phyloP scores from a whole-genome alignment of 2,888 invertebrate genomes.

The Idaea biselata region DNA sequence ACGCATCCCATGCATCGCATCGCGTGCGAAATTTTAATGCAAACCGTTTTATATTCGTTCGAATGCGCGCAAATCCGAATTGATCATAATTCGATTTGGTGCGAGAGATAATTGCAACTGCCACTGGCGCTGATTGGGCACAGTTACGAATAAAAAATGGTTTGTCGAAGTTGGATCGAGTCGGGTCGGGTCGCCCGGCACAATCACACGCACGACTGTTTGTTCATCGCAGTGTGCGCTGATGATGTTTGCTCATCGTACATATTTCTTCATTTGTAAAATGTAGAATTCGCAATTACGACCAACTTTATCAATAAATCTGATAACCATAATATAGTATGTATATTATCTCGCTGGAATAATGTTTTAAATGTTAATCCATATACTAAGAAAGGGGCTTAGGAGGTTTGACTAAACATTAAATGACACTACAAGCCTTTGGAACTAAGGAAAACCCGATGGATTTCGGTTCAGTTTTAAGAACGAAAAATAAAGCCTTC shows the following conservation, averaged over 20 bases:
- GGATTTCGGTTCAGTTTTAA: too few relatives aligned
- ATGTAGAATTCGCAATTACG: constrained; percentile 24
- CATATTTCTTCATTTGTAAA: constrained; percentile 47
- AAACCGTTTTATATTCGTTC: constrained; percentile 81
- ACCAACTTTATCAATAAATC: constrained; percentile 14
- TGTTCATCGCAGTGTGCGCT: constrained; percentile 61
- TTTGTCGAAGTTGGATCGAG: constrained; percentile 38
- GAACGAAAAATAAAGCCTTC: too few relatives aligned
- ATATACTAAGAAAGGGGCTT: too few relatives aligned
- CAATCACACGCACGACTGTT: constrained; percentile 74
- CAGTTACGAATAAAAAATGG: constrained; percentile 64
- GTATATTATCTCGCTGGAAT: not conserved
- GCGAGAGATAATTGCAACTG: constrained; percentile 79
- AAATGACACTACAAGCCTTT: too few relatives aligned
- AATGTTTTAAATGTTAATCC: too few relatives aligned
- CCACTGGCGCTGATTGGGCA: constrained; percentile 78
- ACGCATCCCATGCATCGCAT: constrained; percentile 77
- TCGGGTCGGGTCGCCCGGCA: constrained; percentile 38
- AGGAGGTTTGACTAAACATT: too few relatives aligned
- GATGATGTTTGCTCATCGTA: constrained; percentile 72
- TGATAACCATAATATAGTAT: not conserved
- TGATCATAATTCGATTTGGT: constrained; percentile 81
- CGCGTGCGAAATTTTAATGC: constrained; percentile 78
- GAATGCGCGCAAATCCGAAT: constrained; percentile 80
- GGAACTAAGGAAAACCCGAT: too few relatives aligned